phyloP scores from a whole-genome alignment of 2,797 vertebrate genomes.

The Cyprinella venusta region DNA sequence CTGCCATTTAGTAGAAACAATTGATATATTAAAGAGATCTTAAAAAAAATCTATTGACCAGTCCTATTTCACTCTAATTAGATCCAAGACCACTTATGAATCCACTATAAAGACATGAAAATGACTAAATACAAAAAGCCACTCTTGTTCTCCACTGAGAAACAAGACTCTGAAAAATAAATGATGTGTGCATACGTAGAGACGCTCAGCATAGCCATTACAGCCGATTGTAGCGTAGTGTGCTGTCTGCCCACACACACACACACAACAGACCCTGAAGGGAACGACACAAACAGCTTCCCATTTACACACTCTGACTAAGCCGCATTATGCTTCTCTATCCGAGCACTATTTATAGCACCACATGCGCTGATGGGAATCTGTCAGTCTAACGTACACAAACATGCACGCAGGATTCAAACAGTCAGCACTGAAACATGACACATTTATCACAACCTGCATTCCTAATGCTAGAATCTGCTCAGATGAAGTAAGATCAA shows the following conservation, averaged over 20 bases:
- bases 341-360: conserved; percentile 61
- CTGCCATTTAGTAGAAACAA: neutral
- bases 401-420: conserved; percentile 23
- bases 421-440: conserved; percentile 57
- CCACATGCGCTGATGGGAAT: conserved; percentile 45
- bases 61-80: neutral
- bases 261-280: conserved; percentile 41
- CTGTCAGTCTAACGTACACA: conserved; percentile 39
- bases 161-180: conserved; percentile 20
- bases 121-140: neutral
- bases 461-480: neutral
- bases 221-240: conserved; percentile 44
- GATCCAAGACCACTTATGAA: neutral
- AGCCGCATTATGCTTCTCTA: conserved; percentile 52
- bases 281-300: conserved; percentile 41
- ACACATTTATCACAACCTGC: conserved; percentile 8
- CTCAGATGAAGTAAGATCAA: neutral
- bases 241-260: conserved; percentile 51
- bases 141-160: neutral
- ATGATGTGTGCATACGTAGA: conserved; percentile 56
- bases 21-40: neutral
- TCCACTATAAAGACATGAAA: neutral
- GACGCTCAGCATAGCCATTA: conserved; percentile 19
- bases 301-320: conserved; percentile 60
- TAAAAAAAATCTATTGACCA: neutral